phyloP scores from a whole-genome alignment of 2,113 vertebrate species.

The Eretmochelys imbricata region DNA sequence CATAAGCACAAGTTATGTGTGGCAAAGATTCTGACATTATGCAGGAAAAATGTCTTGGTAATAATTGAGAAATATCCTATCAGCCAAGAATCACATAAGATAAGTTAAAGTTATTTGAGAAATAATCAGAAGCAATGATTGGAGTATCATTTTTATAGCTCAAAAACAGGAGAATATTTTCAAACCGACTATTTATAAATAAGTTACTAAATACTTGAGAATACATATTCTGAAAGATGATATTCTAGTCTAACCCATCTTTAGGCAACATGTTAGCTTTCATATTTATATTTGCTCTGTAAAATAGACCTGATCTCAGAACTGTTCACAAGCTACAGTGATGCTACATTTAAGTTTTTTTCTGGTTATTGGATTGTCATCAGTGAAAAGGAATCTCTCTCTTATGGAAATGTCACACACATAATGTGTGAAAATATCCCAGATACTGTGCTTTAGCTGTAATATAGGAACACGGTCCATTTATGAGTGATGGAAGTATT shows the following conservation, averaged over 20 bases:
- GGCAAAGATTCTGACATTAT: slow-evolving; percentile 66
- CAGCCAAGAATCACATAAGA: slow-evolving; percentile 33
- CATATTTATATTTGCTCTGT: not conserved
- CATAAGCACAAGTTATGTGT: slow-evolving; percentile 46
- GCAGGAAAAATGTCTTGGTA: slow-evolving; percentile 48
- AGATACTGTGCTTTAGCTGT: not conserved
- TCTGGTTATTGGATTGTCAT: not conserved
- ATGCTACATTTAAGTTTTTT: not conserved
- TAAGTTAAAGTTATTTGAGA: slow-evolving; percentile 31
- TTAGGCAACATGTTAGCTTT: not conserved
- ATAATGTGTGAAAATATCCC: not conserved
- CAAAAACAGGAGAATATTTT: not conserved
- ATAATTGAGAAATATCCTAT: slow-evolving; percentile 62
- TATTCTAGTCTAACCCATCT: not conserved
- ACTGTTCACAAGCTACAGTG: not conserved
- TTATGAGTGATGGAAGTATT: not conserved
- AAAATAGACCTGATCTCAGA: not conserved
- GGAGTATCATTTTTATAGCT: not conserved
- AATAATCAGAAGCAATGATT: slow-evolving; percentile 43
- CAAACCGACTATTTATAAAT: slow-evolving; percentile 1
- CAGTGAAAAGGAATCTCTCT: not conserved
- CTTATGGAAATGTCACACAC: not conserved
- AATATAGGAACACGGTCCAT: not conserved
- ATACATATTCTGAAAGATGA: not conserved
- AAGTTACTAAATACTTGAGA: not conserved